Conservation (phyloP, 2,113 vertebrate genomes). For the Datnioides undecimradiatus region DNA sequence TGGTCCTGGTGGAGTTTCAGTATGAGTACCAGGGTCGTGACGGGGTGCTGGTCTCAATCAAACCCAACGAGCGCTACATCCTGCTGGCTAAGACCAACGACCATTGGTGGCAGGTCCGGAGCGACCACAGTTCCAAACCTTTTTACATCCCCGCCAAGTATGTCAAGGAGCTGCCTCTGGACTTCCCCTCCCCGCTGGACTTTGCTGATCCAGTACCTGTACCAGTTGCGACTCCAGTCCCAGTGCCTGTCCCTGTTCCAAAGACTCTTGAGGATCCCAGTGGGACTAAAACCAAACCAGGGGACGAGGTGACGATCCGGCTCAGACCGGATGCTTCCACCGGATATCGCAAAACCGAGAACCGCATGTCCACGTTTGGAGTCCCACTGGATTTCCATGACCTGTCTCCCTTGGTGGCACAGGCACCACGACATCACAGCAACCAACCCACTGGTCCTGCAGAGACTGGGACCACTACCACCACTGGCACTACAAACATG, state of each 20-base stretch:
- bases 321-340: conserved; percentile 51
- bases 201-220: conserved; percentile 60
- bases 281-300: conserved; percentile 34
- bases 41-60: conserved; percentile 89
- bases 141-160: conserved; percentile 97
- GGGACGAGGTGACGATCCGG: conserved; percentile 78
- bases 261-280: conserved; percentile 64
- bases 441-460: neutral
- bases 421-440: neutral
- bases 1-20: conserved; percentile 93
- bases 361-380: conserved; percentile 86
- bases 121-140: conserved; percentile 81
- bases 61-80: conserved; percentile 92
- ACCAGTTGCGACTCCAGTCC: neutral
- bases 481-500: conserved; percentile 25
- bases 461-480: neutral
- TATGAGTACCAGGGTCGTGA: conserved; percentile 92
- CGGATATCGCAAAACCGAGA: conserved; percentile 73
- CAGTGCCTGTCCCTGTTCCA: conserved; percentile 35
- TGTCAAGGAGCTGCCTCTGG: conserved; percentile 88
- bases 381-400: conserved; percentile 77
- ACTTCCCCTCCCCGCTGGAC: conserved; percentile 75
- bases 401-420: neutral
- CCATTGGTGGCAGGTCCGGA: conserved; percentile 95
- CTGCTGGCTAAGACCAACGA: conserved; percentile 91